Base-by-base conservation (phyloP, 2,888 invertebrate genomes). In the Nyleta sp. region DNA sequence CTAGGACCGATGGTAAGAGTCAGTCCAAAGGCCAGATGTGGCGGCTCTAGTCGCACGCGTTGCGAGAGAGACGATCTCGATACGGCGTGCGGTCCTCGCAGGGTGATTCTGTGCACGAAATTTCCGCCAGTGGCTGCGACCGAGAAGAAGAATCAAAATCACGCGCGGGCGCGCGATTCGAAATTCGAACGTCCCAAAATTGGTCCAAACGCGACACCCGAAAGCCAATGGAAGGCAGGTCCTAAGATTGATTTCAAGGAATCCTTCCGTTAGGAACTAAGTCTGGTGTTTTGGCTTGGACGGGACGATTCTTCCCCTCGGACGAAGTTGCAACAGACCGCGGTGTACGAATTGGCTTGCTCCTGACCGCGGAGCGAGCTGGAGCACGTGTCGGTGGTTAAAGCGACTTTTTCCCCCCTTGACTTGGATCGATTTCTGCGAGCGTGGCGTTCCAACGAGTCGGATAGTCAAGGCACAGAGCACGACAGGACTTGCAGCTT, bases 21-120 rank as follows among this genome's bases (percentile, higher is more conserved):
- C 88, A 89, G 89, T 89, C 88, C 87, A 88, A 89, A 89, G 87
- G 87, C 87, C 88, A 87, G 84, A 87, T 89, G 87, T 86, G 87
- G 84, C 86, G 87, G 84, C 89, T 89, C 89, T 89, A 89, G 89
- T 89, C 89, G 89, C 89, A 85, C 84, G 84, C 81, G 87, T 78
- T 88, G 89, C 88, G 89, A 88, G 88, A 89, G 89, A 89, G 88
- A 85, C 85, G 83, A 87, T 85, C 86, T 86, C 85, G 83, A 83
- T 81, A 71, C 71, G 78, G 81, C 74, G 81, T 77, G 81, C 74
- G 77, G 79, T 77, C 73, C 67, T 70, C 67, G 70, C 71, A 57
- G 55, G 79, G 79, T 81, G 81, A 79, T 77, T 81, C 81, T 77
- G 81, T 77, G 81, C 81, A 79, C 53, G 81, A 81, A 81, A 53